phyloP scores from a whole-genome alignment of 2,113 vertebrate species.

The Clarias gariepinus region DNA sequence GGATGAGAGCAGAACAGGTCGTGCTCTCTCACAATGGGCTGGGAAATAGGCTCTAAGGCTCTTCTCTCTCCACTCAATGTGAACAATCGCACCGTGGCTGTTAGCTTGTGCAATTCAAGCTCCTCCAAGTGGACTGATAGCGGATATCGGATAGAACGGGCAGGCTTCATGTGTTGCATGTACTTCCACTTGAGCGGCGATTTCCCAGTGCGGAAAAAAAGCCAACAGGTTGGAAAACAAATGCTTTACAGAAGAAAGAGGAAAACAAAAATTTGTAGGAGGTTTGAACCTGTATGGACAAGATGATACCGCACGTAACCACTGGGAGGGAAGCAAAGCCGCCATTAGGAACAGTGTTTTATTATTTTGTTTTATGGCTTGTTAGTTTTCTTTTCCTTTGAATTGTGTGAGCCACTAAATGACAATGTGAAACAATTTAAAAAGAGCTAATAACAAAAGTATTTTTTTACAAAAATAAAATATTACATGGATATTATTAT shows the following conservation, averaged over 20 bases:
- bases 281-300: background rate
- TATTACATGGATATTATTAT: no score
- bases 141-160: background rate
- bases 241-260: background rate
- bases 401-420: no score
- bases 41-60: background rate
- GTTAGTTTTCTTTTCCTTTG: no score
- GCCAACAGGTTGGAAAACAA: background rate
- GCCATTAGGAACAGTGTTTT: background rate
- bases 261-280: background rate
- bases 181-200: background rate
- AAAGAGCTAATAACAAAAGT: background rate
- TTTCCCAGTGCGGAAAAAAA: background rate
- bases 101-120: background rate
- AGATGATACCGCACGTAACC: background rate
- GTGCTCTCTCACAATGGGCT: background rate
- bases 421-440: no score
- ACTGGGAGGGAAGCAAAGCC: background rate
- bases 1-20: conserved; percentile 3
- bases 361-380: background rate
- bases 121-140: background rate
- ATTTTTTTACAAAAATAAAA: background rate
- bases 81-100: background rate
- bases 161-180: background rate
- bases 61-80: background rate